Conservation (phyloP, 2,888 invertebrate species). For the Merodon equestris region DNA sequence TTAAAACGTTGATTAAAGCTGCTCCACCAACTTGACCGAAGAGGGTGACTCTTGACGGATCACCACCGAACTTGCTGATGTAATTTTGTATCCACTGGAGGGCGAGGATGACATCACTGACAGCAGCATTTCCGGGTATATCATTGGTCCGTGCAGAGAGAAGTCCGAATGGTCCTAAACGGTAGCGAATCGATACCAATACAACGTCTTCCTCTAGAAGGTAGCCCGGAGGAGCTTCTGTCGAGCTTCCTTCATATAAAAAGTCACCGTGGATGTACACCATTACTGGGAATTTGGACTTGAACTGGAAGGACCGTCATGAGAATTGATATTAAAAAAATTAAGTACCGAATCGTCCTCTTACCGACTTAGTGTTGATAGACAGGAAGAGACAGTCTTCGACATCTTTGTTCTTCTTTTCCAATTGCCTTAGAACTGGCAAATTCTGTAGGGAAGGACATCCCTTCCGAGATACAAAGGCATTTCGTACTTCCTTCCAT, state of each 20-base stretch:
- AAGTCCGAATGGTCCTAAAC: conserved; percentile 80
- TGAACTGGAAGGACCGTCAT: conserved; percentile 46
- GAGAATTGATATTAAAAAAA: background rate
- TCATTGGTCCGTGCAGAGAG: conserved; percentile 80
- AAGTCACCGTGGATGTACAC: conserved; percentile 79
- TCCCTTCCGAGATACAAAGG: conserved; percentile 72
- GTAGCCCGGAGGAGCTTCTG: conserved; percentile 77
- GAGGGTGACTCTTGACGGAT: conserved; percentile 79
- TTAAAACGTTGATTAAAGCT: conserved; percentile 79
- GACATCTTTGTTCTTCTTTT: conserved; percentile 72
- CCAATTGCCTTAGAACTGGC: conserved; percentile 67
- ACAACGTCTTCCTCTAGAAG: conserved; percentile 79
- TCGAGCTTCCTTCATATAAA: conserved; percentile 77
- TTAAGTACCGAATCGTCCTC: conserved; percentile 53
- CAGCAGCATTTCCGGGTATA: conserved; percentile 81
- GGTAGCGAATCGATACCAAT: conserved; percentile 77
- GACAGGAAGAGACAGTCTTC: conserved; percentile 76
- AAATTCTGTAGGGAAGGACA: conserved; percentile 76
- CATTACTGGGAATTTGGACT: conserved; percentile 75
- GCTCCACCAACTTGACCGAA: conserved; percentile 81
- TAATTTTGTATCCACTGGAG: conserved; percentile 77
- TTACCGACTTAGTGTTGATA: conserved; percentile 75
- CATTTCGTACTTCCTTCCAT: conserved; percentile 74
- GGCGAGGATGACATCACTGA: conserved; percentile 80
- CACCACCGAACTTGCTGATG: conserved; percentile 80